These are phyloP conservation scores for Manis javanica DNA, from an alignment of 2,797 vertebrate species.

Conservation along the genomic window DNA sequence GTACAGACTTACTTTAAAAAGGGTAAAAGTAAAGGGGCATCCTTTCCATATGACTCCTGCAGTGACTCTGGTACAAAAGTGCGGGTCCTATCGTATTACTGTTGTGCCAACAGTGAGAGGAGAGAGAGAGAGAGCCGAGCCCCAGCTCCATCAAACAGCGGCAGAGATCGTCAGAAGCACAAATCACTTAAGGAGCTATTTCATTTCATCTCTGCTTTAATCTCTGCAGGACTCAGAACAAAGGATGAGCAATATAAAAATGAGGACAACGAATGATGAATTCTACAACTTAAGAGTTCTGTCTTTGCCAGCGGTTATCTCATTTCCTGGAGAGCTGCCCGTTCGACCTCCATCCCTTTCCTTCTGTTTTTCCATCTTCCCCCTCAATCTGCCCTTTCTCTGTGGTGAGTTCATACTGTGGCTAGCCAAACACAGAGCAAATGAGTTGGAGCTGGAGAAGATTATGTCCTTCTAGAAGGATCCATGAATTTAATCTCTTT, in stretches of 20 bases:
- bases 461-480: background rate
- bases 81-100: background rate
- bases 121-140: background rate
- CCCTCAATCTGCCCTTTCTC: background rate
- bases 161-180: background rate
- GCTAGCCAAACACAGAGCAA: background rate
- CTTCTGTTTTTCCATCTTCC: background rate
- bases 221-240: background rate
- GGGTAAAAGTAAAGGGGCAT: background rate
- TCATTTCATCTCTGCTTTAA: background rate
- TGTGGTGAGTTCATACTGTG: background rate
- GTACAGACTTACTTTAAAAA: background rate
- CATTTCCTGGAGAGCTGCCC: conserved; percentile 17
- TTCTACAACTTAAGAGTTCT: background rate
- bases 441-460: background rate
- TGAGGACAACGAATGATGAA: conserved; percentile 3
- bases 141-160: fast-evolving
- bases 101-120: background rate
- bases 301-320: background rate
- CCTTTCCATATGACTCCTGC: background rate
- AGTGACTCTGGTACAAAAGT: fast-evolving
- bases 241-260: background rate
- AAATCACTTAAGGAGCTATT: background rate
- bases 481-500: background rate
- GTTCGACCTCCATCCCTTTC: background rate